Percentiles rank a stretch among this genome's conserved stretches.
Evolutionary conservation across 1,140 invertebrate genomes (phyloP).

Genomic region (Zaprionus capensis): DNA sequence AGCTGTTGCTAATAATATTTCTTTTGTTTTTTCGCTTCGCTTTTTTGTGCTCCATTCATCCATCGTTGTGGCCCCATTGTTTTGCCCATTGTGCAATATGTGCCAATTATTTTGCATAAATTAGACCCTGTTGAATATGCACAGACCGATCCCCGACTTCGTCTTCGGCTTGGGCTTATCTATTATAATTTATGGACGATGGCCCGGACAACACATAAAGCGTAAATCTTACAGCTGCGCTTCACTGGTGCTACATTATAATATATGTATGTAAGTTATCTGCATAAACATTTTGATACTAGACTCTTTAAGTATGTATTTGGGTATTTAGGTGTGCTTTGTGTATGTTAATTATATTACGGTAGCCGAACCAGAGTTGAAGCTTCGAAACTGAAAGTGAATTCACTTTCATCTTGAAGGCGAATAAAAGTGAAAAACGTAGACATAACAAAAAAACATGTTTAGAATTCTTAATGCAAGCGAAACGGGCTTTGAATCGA

Average conservation of each 20-base stretch:
- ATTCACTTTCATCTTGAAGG: conserved; percentile 17
- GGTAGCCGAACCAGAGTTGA: neutral
- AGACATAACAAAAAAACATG: neutral
- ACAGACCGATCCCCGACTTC: conserved; percentile 34
- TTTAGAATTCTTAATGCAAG: neutral
- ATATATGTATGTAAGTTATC: conserved; percentile 3
- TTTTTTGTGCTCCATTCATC: neutral
- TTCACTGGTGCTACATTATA: conserved; percentile 41
- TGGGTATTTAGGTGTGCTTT: neutral
- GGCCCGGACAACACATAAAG: conserved; percentile 31
- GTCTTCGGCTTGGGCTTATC: conserved; percentile 12
- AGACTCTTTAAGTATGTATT: too few relatives aligned
- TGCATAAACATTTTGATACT: conserved; percentile 9
- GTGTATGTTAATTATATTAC: neutral
- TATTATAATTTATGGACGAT: conserved; percentile 54
- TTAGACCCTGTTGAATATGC: conserved; percentile 71
- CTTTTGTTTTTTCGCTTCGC: conserved; percentile 7
- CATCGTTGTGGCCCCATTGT: conserved; percentile 21
- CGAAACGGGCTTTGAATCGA: neutral
- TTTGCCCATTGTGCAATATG: conserved; percentile 69
- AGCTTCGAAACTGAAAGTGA: conserved; percentile 14
- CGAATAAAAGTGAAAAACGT: conserved; percentile 2
- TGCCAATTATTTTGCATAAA: conserved; percentile 77
- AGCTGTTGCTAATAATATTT: conserved; percentile 19
- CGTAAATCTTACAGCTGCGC: conserved; percentile 47